These are phyloP conservation scores for Gracilinanus agilis DNA, from an alignment of 2,113 vertebrate species.

Conservation along the genomic window DNA sequence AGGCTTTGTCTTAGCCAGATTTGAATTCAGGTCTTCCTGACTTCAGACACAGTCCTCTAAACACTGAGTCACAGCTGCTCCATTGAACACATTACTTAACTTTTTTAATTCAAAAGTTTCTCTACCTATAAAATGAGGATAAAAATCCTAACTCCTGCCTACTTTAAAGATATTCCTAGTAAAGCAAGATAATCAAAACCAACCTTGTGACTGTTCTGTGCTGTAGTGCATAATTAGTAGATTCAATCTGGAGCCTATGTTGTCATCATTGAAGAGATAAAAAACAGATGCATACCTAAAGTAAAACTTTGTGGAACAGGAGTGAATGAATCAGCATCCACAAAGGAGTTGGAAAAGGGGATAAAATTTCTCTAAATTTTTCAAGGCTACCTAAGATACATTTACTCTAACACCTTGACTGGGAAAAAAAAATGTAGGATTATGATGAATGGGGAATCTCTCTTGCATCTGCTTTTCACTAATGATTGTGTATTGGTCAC, in stretches of 20 bases:
- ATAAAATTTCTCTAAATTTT: neutral
- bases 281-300: neutral
- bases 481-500: neutral
- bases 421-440: neutral
- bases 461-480: neutral
- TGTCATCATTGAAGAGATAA: neutral
- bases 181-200: neutral
- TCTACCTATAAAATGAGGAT: slow-evolving; percentile 10
- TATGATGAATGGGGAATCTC: neutral
- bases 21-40: neutral
- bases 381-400: neutral
- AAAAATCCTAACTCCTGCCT: slow-evolving; percentile 34
- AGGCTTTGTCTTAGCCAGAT: slow-evolving; percentile 5
- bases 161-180: neutral
- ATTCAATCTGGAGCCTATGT: neutral
- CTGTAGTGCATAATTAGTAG: neutral
- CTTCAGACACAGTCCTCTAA: no score
- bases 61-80: slow-evolving; percentile 2
- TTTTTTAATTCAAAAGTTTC: neutral
- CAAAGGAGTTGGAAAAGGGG: neutral
- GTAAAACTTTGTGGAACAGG: neutral
- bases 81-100: neutral
- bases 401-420: neutral
- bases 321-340: neutral
- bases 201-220: neutral